Base-by-base conservation (phyloP, 2,888 invertebrate genomes). In the Caenorhabditis doughertyi region DNA sequence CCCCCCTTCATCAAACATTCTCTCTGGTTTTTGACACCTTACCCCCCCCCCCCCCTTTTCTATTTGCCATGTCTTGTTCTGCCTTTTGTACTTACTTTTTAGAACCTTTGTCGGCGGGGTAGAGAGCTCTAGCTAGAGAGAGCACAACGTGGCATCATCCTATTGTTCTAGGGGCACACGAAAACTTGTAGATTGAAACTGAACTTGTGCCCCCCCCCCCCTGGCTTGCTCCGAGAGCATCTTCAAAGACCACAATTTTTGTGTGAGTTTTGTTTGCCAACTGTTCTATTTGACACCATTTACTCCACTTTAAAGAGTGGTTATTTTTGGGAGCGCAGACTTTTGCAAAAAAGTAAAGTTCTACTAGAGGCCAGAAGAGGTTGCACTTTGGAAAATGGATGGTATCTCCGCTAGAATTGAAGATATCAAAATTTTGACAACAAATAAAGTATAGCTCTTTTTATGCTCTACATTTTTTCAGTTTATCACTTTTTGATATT, bases 11-110 rank as follows among this genome's bases (percentile, higher is more conserved):
- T n/a, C 23, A 21, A 29, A 42, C 23, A 42, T 11, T 23, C 42
- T 39, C 49, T 60, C n/a, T n/a, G 71, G 60, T 71, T 71, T 51
- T 71, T 71, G 71, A 71, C 71, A 71, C 71, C 71, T 71, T 71
- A 71, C 60, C 58, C n/a, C 23, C 49, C 23, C 60, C 60, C 60
- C 58, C n/a, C 23, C 49, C 23, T 9, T 25, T 70, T 56, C 4
- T 71, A 18, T 71, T 60, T 71, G 60, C 71, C 58, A 71, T 49
- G 58, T 58, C 70, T 47, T 58, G 68, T 68, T 47, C 35, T 53
- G n/a, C n/a, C n/a, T n/a, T n/a, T n/a, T 32, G 32, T 32, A 7
- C 32, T 32, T 32, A 9, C 9, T 7, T 4, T 32, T 32, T 32
- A 32, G 32, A 32, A 32, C 32, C 9, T 32, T 29, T 32, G 29